phyloP scores from a whole-genome alignment of 2,113 vertebrate species.

The Kryptolebias marmoratus region DNA sequence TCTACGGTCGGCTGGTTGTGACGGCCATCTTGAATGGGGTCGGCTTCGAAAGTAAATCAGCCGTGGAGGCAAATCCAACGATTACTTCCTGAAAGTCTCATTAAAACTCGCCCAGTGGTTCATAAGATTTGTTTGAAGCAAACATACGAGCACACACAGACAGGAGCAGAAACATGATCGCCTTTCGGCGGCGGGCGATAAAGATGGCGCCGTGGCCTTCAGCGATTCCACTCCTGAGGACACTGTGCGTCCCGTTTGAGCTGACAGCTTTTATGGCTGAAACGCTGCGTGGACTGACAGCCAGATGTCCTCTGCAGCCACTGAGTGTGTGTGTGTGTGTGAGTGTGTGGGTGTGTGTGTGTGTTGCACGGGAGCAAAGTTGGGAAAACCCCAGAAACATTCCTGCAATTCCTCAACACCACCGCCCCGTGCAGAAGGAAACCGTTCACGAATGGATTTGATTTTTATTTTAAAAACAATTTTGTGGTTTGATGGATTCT shows the following conservation, averaged over 20 bases:
- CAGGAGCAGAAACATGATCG: background rate
- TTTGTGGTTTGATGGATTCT: conserved; percentile 57
- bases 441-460: conserved; percentile 59
- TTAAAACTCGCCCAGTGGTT: too few relatives aligned
- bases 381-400: conserved; percentile 79
- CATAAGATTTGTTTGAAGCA: too few relatives aligned
- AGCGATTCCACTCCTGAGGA: conserved; percentile 34
- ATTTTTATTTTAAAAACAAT: conserved; percentile 25
- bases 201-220: conserved; percentile 17
- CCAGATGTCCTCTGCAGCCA: conserved; percentile 57
- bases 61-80: too few relatives aligned
- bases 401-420: conserved; percentile 73
- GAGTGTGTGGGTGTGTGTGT: conserved; percentile 44
- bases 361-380: conserved; percentile 53
- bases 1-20: too few relatives aligned
- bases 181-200: background rate
- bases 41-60: too few relatives aligned
- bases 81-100: too few relatives aligned
- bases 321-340: conserved; percentile 16
- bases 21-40: too few relatives aligned
- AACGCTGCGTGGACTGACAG: conserved; percentile 68
- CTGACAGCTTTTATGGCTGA: conserved; percentile 67
- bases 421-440: conserved; percentile 63
- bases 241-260: conserved; percentile 73
- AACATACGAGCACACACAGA: too few relatives aligned